Evolutionary conservation across 2,888 invertebrate genomes (phyloP).

Genomic region (Rhamnusium bicolor): DNA sequence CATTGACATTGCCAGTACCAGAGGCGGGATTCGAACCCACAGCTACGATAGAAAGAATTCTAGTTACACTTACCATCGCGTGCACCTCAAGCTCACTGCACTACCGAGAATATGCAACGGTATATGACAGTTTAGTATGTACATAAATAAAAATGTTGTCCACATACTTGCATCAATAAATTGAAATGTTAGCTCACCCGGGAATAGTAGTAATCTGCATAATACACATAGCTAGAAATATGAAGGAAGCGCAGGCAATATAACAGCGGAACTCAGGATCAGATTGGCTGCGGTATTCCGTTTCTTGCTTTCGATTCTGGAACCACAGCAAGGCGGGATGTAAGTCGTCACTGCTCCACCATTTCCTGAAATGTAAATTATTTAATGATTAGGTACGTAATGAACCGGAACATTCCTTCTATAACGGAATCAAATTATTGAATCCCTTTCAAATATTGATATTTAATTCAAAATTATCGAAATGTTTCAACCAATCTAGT

Average conservation of each 20-base stretch:
- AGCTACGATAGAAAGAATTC: no score
- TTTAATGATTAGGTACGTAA: not conserved
- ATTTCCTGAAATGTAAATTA: constrained; percentile 70
- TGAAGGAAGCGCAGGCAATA: constrained; percentile 83
- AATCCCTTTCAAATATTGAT: no score
- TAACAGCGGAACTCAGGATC: constrained; percentile 91
- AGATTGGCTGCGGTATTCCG: constrained; percentile 83
- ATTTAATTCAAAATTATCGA: no score
- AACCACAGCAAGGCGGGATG: constrained; percentile 89
- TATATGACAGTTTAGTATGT: no score
- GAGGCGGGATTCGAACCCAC: no score
- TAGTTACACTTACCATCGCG: no score
- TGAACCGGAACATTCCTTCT: not conserved
- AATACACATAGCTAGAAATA: constrained; percentile 84
- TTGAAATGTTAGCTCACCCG: constrained; percentile 73
- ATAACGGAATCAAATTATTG: no score
- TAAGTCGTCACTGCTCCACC: constrained; percentile 81
- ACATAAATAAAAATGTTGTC: no score
- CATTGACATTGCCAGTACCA: no score
- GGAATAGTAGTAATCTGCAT: constrained; percentile 87
- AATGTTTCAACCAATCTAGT: no score
- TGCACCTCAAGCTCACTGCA: no score
- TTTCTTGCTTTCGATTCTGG: constrained; percentile 82
- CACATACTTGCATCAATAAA: not conserved
- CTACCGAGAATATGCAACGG: no score